Percentiles rank a stretch among this genome's conserved stretches.
Evolutionary conservation across 2,888 invertebrate genomes (phyloP).

Genomic region (Heliothis peltigera): DNA sequence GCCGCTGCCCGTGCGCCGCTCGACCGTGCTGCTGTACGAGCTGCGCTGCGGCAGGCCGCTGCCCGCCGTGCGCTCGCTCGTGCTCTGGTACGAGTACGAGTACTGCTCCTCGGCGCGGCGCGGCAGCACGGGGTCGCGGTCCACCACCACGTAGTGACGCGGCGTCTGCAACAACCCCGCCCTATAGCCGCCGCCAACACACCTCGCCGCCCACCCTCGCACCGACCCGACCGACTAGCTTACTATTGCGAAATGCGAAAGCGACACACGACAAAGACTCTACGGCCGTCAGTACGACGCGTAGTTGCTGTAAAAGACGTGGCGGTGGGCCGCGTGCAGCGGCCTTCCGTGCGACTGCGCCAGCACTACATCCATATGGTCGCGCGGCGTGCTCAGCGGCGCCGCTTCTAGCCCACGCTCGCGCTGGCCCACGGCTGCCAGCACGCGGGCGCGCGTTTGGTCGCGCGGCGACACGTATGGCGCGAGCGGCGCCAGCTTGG

Average conservation of each 20-base stretch:
- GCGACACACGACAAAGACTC: conserved; percentile 81
- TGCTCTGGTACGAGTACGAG: conserved; percentile 94
- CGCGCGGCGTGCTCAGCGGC: conserved; percentile 90
- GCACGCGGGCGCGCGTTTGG: conserved; percentile 91
- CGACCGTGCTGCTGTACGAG: conserved; percentile 92
- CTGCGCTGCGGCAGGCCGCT: conserved; percentile 90
- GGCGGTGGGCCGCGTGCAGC: conserved; percentile 85
- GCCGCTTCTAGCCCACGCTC: conserved; percentile 90
- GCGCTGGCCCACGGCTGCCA: conserved; percentile 89
- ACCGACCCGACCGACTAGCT: conserved; percentile 77
- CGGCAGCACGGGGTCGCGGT: conserved; percentile 92
- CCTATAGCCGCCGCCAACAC: conserved; percentile 75
- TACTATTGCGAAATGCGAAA: conserved; percentile 85
- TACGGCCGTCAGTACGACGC: conserved; percentile 81
- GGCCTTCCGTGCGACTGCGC: conserved; percentile 91
- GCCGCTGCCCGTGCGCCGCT: conserved; percentile 92
- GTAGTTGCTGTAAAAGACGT: conserved; percentile 89
- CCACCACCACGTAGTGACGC: conserved; percentile 96
- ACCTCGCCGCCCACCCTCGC: conserved; percentile 78
- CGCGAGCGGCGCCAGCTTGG: conserved; percentile 90
- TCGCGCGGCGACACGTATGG: conserved; percentile 93
- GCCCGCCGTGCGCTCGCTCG: conserved; percentile 88
- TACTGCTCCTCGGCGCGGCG: conserved; percentile 95
- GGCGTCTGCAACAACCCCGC: conserved; percentile 94
- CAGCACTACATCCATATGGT: conserved; percentile 91